These are phyloP conservation scores for Chydorus sphaericus DNA, from an alignment of 2,888 invertebrate species.

Conservation along the genomic window DNA sequence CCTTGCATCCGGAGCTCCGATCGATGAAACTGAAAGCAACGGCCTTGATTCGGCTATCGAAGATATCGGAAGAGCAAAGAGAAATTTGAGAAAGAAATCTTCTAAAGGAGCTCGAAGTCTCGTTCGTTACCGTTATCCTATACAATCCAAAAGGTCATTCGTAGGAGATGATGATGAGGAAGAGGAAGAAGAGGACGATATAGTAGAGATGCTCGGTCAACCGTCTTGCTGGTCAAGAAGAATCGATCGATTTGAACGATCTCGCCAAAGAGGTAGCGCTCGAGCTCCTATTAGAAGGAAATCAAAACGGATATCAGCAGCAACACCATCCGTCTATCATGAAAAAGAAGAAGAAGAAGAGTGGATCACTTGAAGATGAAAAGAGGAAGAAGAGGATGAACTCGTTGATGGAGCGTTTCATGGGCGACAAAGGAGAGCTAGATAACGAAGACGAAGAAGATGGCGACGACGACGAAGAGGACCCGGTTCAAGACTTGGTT, in stretches of 20 bases:
- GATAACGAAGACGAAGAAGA: slow-evolving; percentile 1
- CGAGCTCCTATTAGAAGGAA: neutral
- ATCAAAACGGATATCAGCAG: neutral
- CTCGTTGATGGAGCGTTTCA: neutral
- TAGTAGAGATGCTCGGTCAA: neutral
- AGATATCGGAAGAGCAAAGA: slow-evolving; percentile 1
- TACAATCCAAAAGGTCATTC: slow-evolving; percentile 7
- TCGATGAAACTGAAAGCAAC: neutral
- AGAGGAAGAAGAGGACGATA: neutral
- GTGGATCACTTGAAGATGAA: neutral
- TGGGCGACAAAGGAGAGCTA: neutral
- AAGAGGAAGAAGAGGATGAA: neutral
- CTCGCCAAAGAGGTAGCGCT: neutral
- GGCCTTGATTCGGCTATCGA: slow-evolving; percentile 11
- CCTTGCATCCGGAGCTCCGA: neutral
- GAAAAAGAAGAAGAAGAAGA: neutral
- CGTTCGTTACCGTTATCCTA: slow-evolving; percentile 10
- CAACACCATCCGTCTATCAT: neutral
- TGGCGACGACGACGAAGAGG: neutral
- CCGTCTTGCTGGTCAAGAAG: neutral
- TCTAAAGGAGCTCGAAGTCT: neutral
- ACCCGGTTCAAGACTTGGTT: neutral
- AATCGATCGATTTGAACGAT: neutral
- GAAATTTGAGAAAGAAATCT: slow-evolving; percentile 1
- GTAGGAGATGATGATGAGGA: neutral